Evolutionary conservation across 2,888 invertebrate genomes (phyloP), one percentile per base, ranked within the genome.

Genomic region (Xanthorhoe spadicearia): DNA sequence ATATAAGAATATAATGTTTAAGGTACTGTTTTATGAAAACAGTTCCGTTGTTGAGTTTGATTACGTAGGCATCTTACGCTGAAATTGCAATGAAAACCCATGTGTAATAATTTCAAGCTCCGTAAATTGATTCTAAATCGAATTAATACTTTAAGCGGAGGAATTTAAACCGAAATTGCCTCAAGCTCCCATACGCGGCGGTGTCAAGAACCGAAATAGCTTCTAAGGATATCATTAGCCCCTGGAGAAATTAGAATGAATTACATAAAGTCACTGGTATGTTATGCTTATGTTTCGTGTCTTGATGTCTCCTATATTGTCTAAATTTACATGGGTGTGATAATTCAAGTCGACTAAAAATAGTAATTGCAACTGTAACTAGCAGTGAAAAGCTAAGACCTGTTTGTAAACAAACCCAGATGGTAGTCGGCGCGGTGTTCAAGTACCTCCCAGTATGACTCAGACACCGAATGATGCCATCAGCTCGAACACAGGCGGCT

Each of bases 221-320:
- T 83, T 86, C 83, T 84, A 82, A 84, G 83, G 83, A 85, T 85
- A 82, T 84, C 86, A 88, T 89, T 87, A 85, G 83, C 72, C 89
- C 78, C 86, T 63, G 58, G 91, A 90, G 90, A 90, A 92, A 91
- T 91, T 89, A 88, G 80, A 87, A 86, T 81, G 83, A 86, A 86
- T 87, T 87, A 85, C 82, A 79, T 77, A 79, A 77, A 70, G 79
- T 77, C 76, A 77, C 75, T 73, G 71, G 70, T 73, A 68, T 72
- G 69, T 76, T 76, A 77, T 69, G 74, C 76, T 73, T 74, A 64
- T 57, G 70, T 48, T 61, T 61, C 57, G 58, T 57, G 64, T 67
- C 57, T 65, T 60, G 59, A 53, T 66, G 49, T 32, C 19, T 66
- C 28, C 13, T 19, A 55, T 15, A n/a, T n/a, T 15, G 3, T 63